phyloP scores from a whole-genome alignment of 2,113 vertebrate species.

The Edolisoma coerulescens region DNA sequence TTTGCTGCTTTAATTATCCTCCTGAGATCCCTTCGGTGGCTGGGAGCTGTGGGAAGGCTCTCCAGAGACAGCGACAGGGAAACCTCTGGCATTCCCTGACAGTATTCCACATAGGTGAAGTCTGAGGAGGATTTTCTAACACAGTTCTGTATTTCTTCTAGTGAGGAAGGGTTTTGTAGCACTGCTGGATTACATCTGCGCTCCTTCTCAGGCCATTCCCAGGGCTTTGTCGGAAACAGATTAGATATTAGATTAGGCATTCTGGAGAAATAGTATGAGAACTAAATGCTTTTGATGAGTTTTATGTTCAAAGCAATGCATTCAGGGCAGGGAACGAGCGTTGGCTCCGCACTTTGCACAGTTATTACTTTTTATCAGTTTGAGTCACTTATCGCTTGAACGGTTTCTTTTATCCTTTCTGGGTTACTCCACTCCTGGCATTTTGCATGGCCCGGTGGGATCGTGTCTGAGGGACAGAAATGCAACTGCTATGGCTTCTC shows the following conservation, averaged over 20 bases:
- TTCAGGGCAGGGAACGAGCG: not conserved
- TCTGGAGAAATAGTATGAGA: not conserved
- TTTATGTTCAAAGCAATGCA: not conserved
- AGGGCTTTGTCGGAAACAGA: not conserved
- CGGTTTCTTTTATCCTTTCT: not conserved
- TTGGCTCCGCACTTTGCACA: not conserved
- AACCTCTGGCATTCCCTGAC: conserved; percentile 15
- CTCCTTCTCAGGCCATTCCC: not conserved
- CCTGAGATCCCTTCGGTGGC: not conserved
- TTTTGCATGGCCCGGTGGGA: not conserved
- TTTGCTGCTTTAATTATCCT: conserved; percentile 4
- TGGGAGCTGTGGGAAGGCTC: not conserved
- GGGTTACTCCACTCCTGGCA: not conserved
- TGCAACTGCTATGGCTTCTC: not conserved
- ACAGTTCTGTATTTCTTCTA: not conserved
- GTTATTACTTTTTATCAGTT: conserved; percentile 6
- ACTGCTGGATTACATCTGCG: not conserved
- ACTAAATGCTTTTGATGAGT: conserved; percentile 1
- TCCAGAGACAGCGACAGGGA: not conserved
- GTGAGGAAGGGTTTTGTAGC: not conserved
- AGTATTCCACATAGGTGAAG: not conserved
- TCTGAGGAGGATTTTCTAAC: not conserved
- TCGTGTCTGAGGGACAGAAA: not conserved
- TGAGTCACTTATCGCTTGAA: not conserved
- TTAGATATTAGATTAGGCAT: not conserved